Evolutionary conservation across 2,113 vertebrate species (phyloP).

Genomic region (Emydocephalus ijimae): DNA sequence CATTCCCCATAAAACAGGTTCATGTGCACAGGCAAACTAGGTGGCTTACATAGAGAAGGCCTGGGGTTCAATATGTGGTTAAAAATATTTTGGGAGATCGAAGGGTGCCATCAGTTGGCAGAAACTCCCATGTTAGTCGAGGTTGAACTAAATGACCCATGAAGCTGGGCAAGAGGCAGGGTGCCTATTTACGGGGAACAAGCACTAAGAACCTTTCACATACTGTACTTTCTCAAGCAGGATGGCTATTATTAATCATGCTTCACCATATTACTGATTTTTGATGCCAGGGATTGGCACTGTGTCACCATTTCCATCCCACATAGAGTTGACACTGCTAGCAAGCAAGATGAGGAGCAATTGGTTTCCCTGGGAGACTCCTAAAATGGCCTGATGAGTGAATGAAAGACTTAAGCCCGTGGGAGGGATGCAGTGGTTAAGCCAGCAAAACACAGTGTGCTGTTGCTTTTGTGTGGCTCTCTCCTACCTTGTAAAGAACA

Average conservation of each 20-base stretch:
- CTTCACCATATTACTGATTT: not conserved
- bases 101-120: not conserved
- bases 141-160: not conserved
- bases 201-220: not conserved
- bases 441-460: not conserved
- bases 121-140: not conserved
- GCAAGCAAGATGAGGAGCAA: not conserved
- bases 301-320: not conserved
- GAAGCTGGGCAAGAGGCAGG: not conserved
- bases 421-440: not conserved
- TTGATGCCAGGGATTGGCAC: not conserved
- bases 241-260: not conserved
- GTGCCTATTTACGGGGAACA: not conserved
- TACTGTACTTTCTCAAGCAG: not conserved
- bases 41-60: not conserved
- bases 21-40: not conserved
- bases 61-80: not conserved
- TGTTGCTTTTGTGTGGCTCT: not conserved
- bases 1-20: not conserved
- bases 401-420: not conserved
- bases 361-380: slow-evolving; percentile 4
- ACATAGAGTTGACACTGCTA: not conserved
- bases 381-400: not conserved
- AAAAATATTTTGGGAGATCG: not conserved
- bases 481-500: not conserved